Percentiles rank a stretch among this genome's conserved stretches.
phyloP scores from a whole-genome alignment of 64 coral and sea anemone species.

The Actinia tenebrosa region DNA sequence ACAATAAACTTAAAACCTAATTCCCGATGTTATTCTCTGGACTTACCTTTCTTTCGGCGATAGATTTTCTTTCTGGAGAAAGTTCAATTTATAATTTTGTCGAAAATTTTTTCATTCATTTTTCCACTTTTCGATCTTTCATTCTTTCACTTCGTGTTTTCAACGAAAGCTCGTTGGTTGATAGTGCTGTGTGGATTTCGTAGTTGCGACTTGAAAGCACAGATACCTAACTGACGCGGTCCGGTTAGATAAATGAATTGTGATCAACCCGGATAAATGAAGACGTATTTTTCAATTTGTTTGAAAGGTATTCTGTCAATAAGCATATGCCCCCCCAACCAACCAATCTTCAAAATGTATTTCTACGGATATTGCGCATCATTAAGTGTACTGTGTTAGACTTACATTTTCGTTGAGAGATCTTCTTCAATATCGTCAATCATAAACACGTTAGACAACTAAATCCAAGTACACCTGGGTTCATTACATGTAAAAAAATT shows the following conservation, averaged over 20 bases:
- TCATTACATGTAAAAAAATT: neutral
- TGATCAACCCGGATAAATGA: neutral
- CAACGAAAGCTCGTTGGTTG: too few species aligned
- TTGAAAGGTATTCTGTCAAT: constrained; percentile 2
- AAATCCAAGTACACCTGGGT: neutral
- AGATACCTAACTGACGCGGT: neutral
- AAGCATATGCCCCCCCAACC: neutral
- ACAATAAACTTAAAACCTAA: too few species aligned
- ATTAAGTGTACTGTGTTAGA: neutral
- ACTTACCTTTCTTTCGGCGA: too few species aligned
- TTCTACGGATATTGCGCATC: neutral
- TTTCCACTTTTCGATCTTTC: too few species aligned
- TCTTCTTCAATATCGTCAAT: constrained; percentile 2
- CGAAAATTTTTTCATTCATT: too few species aligned
- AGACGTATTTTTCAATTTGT: constrained; percentile 2
- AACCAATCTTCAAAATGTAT: neutral
- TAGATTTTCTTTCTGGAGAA: too few species aligned
- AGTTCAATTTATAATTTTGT: too few species aligned
- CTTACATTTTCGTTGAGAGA: neutral
- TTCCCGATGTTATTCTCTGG: too few species aligned
- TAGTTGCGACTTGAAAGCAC: neutral
- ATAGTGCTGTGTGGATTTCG: neutral
- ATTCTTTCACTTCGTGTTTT: too few species aligned
- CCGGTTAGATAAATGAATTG: neutral
- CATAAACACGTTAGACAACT: neutral